Evolutionary conservation across 1,140 invertebrate genomes (phyloP), one percentile per base, ranked within the genome.

Genomic region (Arion vulgaris): DNA sequence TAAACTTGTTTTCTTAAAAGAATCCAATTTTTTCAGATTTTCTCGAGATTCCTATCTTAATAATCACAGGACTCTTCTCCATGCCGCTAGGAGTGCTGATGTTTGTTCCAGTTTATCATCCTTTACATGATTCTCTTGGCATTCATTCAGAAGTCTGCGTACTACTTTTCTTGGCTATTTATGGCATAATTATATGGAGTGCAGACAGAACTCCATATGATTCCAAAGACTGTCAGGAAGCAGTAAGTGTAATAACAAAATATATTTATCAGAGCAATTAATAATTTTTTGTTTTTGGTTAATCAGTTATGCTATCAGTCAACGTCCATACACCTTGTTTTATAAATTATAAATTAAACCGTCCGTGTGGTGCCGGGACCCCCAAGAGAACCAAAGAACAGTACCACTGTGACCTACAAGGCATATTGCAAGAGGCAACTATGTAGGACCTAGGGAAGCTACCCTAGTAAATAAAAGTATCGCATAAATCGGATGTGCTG

Each of bases 131-230:
- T 87, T 89, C 93, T 0, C 93, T 91, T 79, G 92, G 94, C 62
- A 93, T 96, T 39, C 95, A 96, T 89, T 94, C 95, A 0, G 95
- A 96, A 92, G 94, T 95, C 0, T 95, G 95, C 28, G 94, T 95
- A 84, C 94, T 95, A 86, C 88, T 95, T 5, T 86, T 93, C 32
- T 79, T 92, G n/a, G 78, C 88, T 15, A 92, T 95, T 51, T 95
- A 94, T 87, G 89, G 93, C 7, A 84, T 94, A 0, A 92, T 95
- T 71, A 92, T 94, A 0, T 91, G 90, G 90, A 86, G 82, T 66
- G 87, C 86, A 19, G 88, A 89, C 72, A 83, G 88, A 77, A 53
- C 62, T 53, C 86, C 86, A n/a, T 82, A 78, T 71, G 71, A 83
- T 32, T 41, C 49, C 4, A 83, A 26, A 69, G 85, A 23, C 19